These are phyloP conservation scores for Melanerpes formicivorus DNA, from an alignment of 2,113 vertebrate genomes.

Conservation along the genomic window DNA sequence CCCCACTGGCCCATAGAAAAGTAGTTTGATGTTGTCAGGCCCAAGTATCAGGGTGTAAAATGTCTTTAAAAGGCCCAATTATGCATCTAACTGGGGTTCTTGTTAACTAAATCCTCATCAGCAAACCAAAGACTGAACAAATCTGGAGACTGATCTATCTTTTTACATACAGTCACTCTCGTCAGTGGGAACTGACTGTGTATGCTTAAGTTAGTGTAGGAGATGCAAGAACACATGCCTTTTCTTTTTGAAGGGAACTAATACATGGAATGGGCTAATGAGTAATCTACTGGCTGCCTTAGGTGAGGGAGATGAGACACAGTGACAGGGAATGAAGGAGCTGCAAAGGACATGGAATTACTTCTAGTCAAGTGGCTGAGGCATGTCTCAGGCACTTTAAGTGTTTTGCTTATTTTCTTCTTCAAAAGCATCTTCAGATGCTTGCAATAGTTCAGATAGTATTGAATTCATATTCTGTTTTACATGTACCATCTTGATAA, in stretches of 20 bases:
- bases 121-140: background rate
- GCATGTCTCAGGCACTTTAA: background rate
- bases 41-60: background rate
- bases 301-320: background rate
- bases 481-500: background rate
- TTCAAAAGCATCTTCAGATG: background rate
- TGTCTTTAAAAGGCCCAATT: background rate
- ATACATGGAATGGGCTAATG: background rate
- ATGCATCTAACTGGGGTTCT: background rate
- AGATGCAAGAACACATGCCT: background rate
- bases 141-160: background rate
- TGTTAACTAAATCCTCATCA: background rate
- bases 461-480: background rate
- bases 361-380: background rate
- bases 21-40: background rate
- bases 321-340: background rate
- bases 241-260: background rate
- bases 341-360: fast-evolving
- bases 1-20: background rate
- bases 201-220: background rate
- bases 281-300: background rate
- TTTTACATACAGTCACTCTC: background rate
- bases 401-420: background rate
- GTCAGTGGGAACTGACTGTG: background rate
- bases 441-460: background rate